Percentiles rank a stretch among this genome's conserved stretches.
Conservation (phyloP, 1,140 invertebrate genomes). For the Hyles vespertilio region DNA sequence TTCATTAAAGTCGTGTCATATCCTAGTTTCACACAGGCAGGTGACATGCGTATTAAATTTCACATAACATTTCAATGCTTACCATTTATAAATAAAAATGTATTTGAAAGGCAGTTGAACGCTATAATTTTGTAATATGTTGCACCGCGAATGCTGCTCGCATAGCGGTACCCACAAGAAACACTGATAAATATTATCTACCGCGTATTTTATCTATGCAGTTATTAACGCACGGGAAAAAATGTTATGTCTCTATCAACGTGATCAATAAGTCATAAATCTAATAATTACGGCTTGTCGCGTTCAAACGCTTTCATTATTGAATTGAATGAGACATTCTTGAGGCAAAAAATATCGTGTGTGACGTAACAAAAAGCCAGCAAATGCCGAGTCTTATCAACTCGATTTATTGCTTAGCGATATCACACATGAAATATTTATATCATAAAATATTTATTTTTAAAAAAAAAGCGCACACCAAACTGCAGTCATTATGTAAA, state of each 20-base stretch:
- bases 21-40: too few species aligned
- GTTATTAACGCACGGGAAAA: neutral
- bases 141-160: too few species aligned
- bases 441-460: slow-evolving; percentile 38
- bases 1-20: too few species aligned
- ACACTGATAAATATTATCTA: neutral
- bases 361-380: slow-evolving; percentile 13
- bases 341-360: neutral
- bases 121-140: too few species aligned
- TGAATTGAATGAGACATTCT: slow-evolving; percentile 8
- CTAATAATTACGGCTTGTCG: slow-evolving; percentile 7
- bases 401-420: slow-evolving; percentile 13
- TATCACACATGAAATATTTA: slow-evolving; percentile 28
- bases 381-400: slow-evolving; percentile 1
- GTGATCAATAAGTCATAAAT: slow-evolving; percentile 9
- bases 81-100: too few species aligned
- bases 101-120: too few species aligned
- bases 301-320: slow-evolving; percentile 5
- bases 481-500: slow-evolving; percentile 56
- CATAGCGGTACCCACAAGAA: neutral
- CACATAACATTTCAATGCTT: too few species aligned
- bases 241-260: slow-evolving; percentile 15
- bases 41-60: too few species aligned
- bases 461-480: slow-evolving; percentile 30
- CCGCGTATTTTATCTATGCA: too few species aligned